A percentile compares a stretch with the other conserved stretches of the same genome.
Evolutionary conservation across 1,140 invertebrate species (phyloP).

Genomic region (Hermetia illucens): DNA sequence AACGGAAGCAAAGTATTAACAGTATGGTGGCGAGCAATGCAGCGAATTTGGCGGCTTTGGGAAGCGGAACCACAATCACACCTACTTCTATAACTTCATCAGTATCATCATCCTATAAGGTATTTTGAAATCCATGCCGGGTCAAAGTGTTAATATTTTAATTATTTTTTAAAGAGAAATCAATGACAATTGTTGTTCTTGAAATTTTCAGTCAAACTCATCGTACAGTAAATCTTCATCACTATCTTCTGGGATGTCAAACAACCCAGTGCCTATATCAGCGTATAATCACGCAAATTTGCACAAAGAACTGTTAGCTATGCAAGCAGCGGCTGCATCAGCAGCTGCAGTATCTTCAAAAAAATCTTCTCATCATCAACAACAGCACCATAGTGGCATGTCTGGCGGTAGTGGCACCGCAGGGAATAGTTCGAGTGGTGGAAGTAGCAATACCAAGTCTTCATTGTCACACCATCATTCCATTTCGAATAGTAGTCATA

Average conservation of each 20-base stretch:
- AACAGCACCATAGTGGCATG: slow-evolving; percentile 12
- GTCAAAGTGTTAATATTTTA: too few relatives aligned
- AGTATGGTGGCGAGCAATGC: slow-evolving; percentile 1
- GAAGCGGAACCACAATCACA: slow-evolving; percentile 18
- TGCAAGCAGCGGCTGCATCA: slow-evolving; percentile 28
- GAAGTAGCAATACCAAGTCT: too few relatives aligned
- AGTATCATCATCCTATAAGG: slow-evolving; percentile 20
- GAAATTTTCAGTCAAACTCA: slow-evolving; percentile 8
- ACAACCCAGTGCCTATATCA: slow-evolving; percentile 17
- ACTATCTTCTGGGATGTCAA: slow-evolving; percentile 16
- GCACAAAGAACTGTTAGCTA: slow-evolving; percentile 29
- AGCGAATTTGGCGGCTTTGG: slow-evolving; percentile 14
- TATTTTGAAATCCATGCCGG: slow-evolving; percentile 4
- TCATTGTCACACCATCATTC: too few relatives aligned
- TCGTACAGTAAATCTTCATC: slow-evolving; percentile 21
- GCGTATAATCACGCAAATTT: slow-evolving; percentile 27
- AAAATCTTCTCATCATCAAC: slow-evolving; percentile 25
- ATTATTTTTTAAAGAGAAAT: too few relatives aligned
- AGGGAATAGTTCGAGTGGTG: too few relatives aligned
- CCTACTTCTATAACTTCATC: slow-evolving; percentile 11
- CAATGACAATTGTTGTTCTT: too few relatives aligned
- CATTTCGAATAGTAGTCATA: slow-evolving; percentile 9
- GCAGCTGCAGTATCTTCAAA: slow-evolving; percentile 13
- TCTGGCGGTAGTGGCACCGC: too few relatives aligned
- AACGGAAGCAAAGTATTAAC: slow-evolving; percentile 15